Percentiles rank a stretch among this genome's conserved stretches.
Conservation (phyloP, 2,797 vertebrate species). For the Coranthus polyacanthus region DNA sequence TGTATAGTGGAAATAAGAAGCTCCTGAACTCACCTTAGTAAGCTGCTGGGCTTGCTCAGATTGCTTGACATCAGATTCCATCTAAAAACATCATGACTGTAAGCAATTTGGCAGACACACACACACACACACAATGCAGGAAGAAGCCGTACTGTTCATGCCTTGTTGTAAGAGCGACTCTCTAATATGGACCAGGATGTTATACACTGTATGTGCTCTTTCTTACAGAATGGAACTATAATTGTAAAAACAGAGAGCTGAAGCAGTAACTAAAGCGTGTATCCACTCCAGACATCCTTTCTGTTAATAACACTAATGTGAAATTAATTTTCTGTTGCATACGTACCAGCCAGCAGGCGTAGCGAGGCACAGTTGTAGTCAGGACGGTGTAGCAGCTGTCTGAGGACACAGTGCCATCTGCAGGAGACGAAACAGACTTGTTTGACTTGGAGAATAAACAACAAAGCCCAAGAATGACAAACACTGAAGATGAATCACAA, state of each 20-base stretch:
- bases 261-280: not conserved
- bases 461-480: constrained; percentile 34
- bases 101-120: not conserved
- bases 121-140: not conserved
- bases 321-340: constrained; percentile 6
- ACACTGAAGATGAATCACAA: constrained; percentile 23
- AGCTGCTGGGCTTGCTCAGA: constrained; percentile 90
- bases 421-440: constrained; percentile 69
- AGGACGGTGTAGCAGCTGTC: constrained; percentile 91
- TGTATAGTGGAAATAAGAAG: too few species aligned
- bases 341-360: constrained; percentile 93
- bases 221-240: too few species aligned
- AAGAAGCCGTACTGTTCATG: not conserved
- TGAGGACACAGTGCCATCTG: constrained; percentile 92
- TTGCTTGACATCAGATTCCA: constrained; percentile 92
- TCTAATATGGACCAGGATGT: too few species aligned
- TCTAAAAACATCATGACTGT: constrained; percentile 74
- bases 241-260: too few species aligned
- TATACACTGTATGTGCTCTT: too few species aligned
- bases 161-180: too few species aligned
- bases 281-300: not conserved
- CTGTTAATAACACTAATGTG: not conserved
- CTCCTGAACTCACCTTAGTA: constrained; percentile 80
- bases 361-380: constrained; percentile 91
- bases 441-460: constrained; percentile 9